Percentiles rank a stretch among this genome's conserved stretches.
Evolutionary conservation across 64 coral and sea anemone genomes (phyloP).

Genomic region (Montipora capricornis): DNA sequence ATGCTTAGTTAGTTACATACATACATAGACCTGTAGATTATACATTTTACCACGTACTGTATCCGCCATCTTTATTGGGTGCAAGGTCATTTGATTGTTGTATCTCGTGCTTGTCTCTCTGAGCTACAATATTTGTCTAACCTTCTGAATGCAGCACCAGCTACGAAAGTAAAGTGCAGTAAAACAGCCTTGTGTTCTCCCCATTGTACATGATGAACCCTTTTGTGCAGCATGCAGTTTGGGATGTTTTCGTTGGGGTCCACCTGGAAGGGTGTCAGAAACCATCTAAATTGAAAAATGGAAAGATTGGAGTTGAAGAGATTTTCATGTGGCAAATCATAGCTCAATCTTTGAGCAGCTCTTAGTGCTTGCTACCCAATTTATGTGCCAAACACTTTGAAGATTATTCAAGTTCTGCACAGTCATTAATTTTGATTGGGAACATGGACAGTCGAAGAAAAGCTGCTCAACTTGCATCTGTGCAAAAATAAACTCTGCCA

Average conservation of each 20-base stretch:
- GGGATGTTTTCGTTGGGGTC: constrained; percentile 49
- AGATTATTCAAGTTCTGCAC: no score
- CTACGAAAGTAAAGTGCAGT: constrained; percentile 43
- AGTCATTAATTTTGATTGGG: no score
- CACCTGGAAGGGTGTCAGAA: constrained; percentile 21
- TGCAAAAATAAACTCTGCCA: background rate
- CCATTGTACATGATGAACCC: constrained; percentile 56
- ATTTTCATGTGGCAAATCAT: background rate
- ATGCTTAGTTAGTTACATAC: no score
- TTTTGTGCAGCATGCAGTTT: constrained; percentile 40
- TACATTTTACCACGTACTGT: background rate
- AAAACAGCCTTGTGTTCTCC: constrained; percentile 35
- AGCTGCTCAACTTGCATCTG: background rate
- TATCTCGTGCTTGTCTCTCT: background rate
- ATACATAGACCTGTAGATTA: no score
- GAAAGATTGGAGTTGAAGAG: constrained; percentile 10
- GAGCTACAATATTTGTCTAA: constrained; percentile 44
- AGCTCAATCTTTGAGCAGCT: background rate
- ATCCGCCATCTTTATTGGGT: background rate
- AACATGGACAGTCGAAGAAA: background rate
- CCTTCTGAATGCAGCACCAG: constrained; percentile 54
- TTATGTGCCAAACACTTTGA: no score
- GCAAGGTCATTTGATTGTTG: constrained; percentile 37
- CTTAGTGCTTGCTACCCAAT: no score
- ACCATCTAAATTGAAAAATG: constrained; percentile 35